phyloP scores from a whole-genome alignment of 2,797 vertebrate genomes.

The Meda fulgida region DNA sequence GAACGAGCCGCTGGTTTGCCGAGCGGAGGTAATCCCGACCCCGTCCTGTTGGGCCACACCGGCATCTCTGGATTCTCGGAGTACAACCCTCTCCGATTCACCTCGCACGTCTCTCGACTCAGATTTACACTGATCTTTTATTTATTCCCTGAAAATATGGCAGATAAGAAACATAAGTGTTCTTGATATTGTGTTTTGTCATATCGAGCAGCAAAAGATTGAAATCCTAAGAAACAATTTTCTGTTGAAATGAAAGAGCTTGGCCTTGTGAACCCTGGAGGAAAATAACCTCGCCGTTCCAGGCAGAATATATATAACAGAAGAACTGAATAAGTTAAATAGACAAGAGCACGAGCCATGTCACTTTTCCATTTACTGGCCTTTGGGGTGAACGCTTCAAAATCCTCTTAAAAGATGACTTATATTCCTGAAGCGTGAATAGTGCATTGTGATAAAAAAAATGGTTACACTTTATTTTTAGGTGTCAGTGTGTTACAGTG shows the following conservation, averaged over 20 bases:
- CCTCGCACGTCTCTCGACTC: constrained; percentile 85
- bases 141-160: constrained; percentile 98
- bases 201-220: constrained; percentile 98
- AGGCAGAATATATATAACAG: constrained; percentile 90
- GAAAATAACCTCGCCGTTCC: constrained; percentile 91
- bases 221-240: constrained; percentile 99
- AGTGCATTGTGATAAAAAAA: not conserved
- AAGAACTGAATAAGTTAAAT: constrained; percentile 91
- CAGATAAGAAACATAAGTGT: constrained; percentile 99
- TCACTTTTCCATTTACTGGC: constrained; percentile 93
- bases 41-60: constrained; percentile 74
- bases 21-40: constrained; percentile 78
- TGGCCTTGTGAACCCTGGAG: constrained; percentile 97
- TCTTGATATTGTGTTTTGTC: constrained; percentile 99
- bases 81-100: constrained; percentile 79
- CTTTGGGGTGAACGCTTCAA: constrained; percentile 79
- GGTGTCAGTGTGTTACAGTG: no score
- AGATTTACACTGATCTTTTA: constrained; percentile 99
- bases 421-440: constrained; percentile 74
- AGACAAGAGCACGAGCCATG: constrained; percentile 89
- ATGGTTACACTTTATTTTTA: no score
- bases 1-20: constrained; percentile 72
- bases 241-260: constrained; percentile 99
- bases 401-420: constrained; percentile 69
- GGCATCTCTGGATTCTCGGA: constrained; percentile 77